phyloP scores from a whole-genome alignment of 2,888 invertebrate genomes.

The Drosophila buzzatii region DNA sequence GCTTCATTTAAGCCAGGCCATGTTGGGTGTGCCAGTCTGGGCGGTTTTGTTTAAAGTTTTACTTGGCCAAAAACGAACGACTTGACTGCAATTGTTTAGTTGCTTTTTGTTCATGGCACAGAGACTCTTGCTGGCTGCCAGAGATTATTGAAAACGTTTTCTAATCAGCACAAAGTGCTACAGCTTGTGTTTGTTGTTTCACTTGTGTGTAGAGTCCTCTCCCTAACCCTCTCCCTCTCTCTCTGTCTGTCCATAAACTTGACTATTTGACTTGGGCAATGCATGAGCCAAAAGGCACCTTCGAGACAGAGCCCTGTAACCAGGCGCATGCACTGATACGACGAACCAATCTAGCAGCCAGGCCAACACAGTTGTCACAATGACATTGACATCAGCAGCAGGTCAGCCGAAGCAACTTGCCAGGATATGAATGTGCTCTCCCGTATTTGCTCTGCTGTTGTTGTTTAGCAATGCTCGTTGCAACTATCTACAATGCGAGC shows the following conservation, averaged over 20 bases:
- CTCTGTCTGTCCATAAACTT: slow-evolving; percentile 43
- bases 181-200: slow-evolving; percentile 28
- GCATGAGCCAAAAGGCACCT: slow-evolving; percentile 52
- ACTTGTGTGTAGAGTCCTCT: slow-evolving; percentile 9
- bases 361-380: slow-evolving; percentile 57
- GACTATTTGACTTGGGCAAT: slow-evolving; percentile 55
- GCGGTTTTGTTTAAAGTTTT: slow-evolving; percentile 63
- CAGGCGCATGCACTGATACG: slow-evolving; percentile 39
- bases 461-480: slow-evolving; percentile 6
- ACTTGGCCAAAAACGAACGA: slow-evolving; percentile 25
- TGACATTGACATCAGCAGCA: slow-evolving; percentile 54
- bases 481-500: slow-evolving; percentile 24
- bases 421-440: slow-evolving; percentile 55
- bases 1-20: slow-evolving; percentile 46
- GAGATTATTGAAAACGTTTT: slow-evolving; percentile 70
- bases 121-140: slow-evolving; percentile 21
- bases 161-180: slow-evolving; percentile 74
- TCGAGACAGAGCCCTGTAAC: slow-evolving; percentile 28
- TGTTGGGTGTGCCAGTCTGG: not conserved
- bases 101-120: slow-evolving; percentile 34
- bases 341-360: not conserved
- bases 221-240: not conserved
- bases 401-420: slow-evolving; percentile 41
- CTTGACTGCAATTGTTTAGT: slow-evolving; percentile 59
- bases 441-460: slow-evolving; percentile 40